Base-by-base conservation (phyloP, 2,888 invertebrate genomes). In the Branchinecta sandiegonensis region DNA sequence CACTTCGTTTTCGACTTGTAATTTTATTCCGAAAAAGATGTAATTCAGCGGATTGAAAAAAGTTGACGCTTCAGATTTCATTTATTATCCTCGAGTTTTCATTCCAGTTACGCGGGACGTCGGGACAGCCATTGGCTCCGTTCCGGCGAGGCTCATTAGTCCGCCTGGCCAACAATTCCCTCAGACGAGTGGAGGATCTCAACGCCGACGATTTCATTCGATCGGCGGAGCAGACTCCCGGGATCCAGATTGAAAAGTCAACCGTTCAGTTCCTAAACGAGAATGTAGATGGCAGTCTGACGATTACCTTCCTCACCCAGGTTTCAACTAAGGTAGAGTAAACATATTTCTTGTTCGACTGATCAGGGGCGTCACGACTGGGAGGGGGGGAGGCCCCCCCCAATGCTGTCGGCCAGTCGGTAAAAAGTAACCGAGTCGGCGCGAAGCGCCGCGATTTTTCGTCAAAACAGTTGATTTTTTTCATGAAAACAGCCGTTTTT, bases 281-380 rank as follows among this genome's bases (percentile, higher is more conserved):
- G 23, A 56, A 56, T 56, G 63, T 56, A 56, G 63, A 56, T 56
- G 63, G 63, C 1, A 56, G 63, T 56, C 23, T 56, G 63, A 56
- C 63, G 8, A 56, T 56, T 23, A 56, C 63, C 23, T 56, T 56
- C 11, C 63, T 56, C 23, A 56, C 63, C 8, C 14, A 23, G 23
- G 63, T 8, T 8, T n/a, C 63, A 9, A 56, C 63, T 56, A 56
- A 56, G 63, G 63, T 56, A 17, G 63, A 23, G n/a, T 23, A n/a
- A 17, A 17, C 63, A 56, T 8, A 56, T 17, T 56, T 56, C 63
- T 10, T 37, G 3, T 37, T 37, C 2, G 37, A 37, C 2, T 37
- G 5, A 6, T 37, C n/a, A n/a, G n/a, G n/a, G n/a, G n/a, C n/a
- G n/a, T n/a, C n/a, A n/a, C n/a, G n/a, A n/a, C n/a, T n/a, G n/a